Base-by-base conservation (phyloP, 2,113 vertebrate species). In the Trochalopteron elliotii region DNA sequence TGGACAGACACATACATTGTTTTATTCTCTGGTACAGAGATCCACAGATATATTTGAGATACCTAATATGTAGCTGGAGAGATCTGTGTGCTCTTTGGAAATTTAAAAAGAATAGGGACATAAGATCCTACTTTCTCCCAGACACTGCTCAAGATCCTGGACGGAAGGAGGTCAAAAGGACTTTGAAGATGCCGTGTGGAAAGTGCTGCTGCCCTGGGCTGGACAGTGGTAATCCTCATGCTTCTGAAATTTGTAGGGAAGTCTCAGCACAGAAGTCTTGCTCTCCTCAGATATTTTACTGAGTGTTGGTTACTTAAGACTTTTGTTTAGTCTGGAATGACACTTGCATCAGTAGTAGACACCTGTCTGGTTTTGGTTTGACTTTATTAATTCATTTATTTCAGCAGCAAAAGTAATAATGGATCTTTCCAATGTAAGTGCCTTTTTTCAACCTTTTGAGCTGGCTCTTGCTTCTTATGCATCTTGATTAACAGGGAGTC, bases 211-310 rank as follows among this genome's bases (percentile, higher is more conserved):
- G 10, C 21, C 11, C 59, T 87, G 60, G 30, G 23, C 16, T 64
- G 27, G 9, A 22, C 18, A 37, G 37, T 7, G 16, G 42, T 78
- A 60, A n/a, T 12, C 15, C 10, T 61, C 0, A 0, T 30, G 28
- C 28, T 16, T 65, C 69, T 65, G 39, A 42, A 74, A 30, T 33
- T 39, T 77, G 23, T 52, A 76, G 75, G 47, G n/a, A 74, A 67
- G 15, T 63, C 49, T 79, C 74, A 52, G 44, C 31, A 91, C 52
- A n/a, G 44, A 55, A 15, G 5, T 70, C 27, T 87, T 71, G 39
- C 15, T 87, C 5, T 81, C 24, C 49, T 24, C 10, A 16, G 28
- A 19, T 31, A 5, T 74, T 84, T 68, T 74, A 18, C 40, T 22
- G 18, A 20, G 24, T 37, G 18, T 37, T 39, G 9, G 5, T 56